Percentiles rank a stretch among this genome's conserved stretches.
Conservation (phyloP, 2,113 vertebrate species). For the Hippocampus comes region DNA sequence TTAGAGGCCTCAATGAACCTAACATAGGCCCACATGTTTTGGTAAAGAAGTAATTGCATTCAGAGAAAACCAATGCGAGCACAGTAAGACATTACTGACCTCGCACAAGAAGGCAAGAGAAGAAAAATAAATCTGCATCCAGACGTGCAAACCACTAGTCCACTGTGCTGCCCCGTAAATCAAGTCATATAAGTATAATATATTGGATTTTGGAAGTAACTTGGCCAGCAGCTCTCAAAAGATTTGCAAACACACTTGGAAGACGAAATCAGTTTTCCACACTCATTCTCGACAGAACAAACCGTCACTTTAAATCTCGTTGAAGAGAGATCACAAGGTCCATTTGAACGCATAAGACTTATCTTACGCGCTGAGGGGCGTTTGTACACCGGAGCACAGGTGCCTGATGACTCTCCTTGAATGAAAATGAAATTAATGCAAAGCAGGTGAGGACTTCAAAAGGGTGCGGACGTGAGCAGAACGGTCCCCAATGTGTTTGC, state of each 20-base stretch:
- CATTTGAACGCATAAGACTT: constrained; percentile 15
- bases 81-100: background rate
- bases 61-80: background rate
- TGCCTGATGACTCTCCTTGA: constrained; percentile 50
- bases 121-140: background rate
- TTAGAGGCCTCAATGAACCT: background rate
- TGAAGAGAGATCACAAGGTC: constrained; percentile 16
- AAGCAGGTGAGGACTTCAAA: constrained; percentile 65
- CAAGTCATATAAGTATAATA: background rate
- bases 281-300: background rate
- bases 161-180: background rate
- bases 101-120: background rate
- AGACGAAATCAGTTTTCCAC: background rate
- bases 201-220: background rate
- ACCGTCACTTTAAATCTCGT: constrained; percentile 2
- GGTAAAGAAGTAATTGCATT: background rate
- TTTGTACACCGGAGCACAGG: constrained; percentile 34
- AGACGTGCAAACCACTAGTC: background rate
- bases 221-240: background rate
- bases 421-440: constrained; percentile 61
- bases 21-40: background rate
- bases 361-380: constrained; percentile 6
- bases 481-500: constrained; percentile 42
- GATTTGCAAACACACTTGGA: background rate
- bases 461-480: constrained; percentile 17